Conservation (phyloP, 2,797 vertebrate genomes). For the Urophycis tenuis region DNA sequence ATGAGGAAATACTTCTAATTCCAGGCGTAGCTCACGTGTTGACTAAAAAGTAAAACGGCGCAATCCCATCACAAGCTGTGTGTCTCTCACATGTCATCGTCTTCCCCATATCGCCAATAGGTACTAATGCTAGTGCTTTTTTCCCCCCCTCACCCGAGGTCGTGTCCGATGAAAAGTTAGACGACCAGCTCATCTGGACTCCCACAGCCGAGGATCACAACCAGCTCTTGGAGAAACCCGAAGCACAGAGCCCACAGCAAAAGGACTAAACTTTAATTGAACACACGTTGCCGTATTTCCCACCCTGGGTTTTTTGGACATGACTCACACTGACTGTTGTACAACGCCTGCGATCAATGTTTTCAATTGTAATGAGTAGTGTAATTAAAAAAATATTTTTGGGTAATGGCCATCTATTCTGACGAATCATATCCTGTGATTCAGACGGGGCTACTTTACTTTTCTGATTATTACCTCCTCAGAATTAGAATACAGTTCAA, state of each 20-base stretch:
- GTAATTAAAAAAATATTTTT: not conserved
- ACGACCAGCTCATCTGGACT: constrained; percentile 14
- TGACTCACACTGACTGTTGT: not conserved
- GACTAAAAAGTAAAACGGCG: not conserved
- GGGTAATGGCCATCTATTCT: too few species aligned
- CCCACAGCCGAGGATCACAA: not conserved
- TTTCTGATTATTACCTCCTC: too few species aligned
- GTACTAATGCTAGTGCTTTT: not conserved
- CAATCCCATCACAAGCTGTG: too few species aligned
- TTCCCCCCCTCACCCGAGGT: constrained; percentile 34
- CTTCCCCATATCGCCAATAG: not conserved
- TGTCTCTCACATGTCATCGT: not conserved
- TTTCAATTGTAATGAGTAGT: not conserved
- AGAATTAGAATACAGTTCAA: too few species aligned
- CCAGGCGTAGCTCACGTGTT: too few species aligned
- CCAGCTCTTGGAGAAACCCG: not conserved
- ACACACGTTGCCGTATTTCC: not conserved
- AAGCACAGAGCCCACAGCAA: not conserved
- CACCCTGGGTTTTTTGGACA: not conserved
- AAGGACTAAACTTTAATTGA: not conserved
- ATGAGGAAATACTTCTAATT: not conserved
- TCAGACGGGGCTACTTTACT: too few species aligned
- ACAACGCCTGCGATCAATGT: not conserved
- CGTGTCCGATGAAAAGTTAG: constrained; percentile 24
- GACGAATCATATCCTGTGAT: too few species aligned